phyloP scores from a whole-genome alignment of 2,888 invertebrate species.

The Monoplex corrugatus region DNA sequence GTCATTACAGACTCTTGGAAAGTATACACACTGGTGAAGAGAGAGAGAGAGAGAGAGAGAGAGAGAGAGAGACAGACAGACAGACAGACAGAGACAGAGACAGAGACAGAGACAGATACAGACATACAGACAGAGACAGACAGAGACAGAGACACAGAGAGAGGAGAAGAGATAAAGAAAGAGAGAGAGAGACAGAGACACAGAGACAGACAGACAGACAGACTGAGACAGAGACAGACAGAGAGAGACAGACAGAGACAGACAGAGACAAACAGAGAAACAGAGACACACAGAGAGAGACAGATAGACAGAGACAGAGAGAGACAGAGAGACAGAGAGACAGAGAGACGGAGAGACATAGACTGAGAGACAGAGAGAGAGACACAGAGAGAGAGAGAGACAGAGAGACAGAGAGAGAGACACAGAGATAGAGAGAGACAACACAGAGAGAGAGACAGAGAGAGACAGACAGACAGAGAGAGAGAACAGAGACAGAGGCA shows the following conservation, averaged over 20 bases:
- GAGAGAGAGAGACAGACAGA: constrained; percentile 1
- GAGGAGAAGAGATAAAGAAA: too few species aligned
- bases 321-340: not conserved
- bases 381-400: not conserved
- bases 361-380: not conserved
- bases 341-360: not conserved
- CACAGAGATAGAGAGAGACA: not conserved
- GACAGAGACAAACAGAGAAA: not conserved
- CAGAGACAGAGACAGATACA: not conserved
- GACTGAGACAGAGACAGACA: not conserved
- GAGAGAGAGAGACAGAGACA: too few species aligned
- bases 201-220: not conserved
- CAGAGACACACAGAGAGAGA: not conserved
- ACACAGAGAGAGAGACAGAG: not conserved
- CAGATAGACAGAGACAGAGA: not conserved
- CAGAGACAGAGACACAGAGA: too few species aligned
- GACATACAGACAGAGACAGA: not conserved
- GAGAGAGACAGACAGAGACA: not conserved
- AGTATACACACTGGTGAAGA: too few species aligned
- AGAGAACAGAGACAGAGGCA: not conserved
- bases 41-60: not conserved
- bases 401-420: not conserved
- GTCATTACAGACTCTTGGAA: too few species aligned
- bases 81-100: not conserved
- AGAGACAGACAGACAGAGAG: not conserved